Evolutionary conservation across 2,888 invertebrate genomes (phyloP).

Genomic region (Adela reaumurella): DNA sequence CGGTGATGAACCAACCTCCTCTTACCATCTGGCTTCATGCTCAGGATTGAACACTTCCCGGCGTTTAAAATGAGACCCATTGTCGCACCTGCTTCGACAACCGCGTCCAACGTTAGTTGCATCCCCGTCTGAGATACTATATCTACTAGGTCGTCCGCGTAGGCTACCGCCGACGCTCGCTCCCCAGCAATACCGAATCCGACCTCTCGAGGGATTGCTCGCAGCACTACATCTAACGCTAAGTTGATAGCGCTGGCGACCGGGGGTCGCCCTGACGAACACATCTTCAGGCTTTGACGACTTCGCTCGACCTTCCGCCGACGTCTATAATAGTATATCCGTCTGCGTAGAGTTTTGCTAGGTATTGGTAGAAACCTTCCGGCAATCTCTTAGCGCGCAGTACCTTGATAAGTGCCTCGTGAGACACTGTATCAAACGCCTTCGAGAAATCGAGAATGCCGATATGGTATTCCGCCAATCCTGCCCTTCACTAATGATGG

Average conservation of each 20-base stretch:
- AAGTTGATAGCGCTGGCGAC: conserved; percentile 19
- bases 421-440: conserved; percentile 28
- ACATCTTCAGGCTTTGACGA: too few relatives aligned
- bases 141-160: conserved; percentile 27
- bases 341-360: too few relatives aligned
- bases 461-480: conserved; percentile 21
- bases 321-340: too few relatives aligned
- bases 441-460: conserved; percentile 33
- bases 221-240: not conserved
- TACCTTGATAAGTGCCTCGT: too few relatives aligned
- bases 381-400: too few relatives aligned
- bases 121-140: conserved; percentile 19
- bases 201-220: conserved; percentile 17
- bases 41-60: conserved; percentile 14
- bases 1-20: conserved; percentile 15
- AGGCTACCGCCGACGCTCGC: conserved; percentile 20
- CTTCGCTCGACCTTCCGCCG: too few relatives aligned
- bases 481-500: conserved; percentile 17
- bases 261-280: too few relatives aligned
- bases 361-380: too few relatives aligned
- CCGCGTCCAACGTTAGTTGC: conserved; percentile 17
- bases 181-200: conserved; percentile 14
- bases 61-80: conserved; percentile 7
- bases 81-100: conserved; percentile 7
- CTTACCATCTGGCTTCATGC: conserved; percentile 18